Conservation (phyloP, 92 coral and sea anemone genomes). For the Epizoanthus illoricatus region DNA sequence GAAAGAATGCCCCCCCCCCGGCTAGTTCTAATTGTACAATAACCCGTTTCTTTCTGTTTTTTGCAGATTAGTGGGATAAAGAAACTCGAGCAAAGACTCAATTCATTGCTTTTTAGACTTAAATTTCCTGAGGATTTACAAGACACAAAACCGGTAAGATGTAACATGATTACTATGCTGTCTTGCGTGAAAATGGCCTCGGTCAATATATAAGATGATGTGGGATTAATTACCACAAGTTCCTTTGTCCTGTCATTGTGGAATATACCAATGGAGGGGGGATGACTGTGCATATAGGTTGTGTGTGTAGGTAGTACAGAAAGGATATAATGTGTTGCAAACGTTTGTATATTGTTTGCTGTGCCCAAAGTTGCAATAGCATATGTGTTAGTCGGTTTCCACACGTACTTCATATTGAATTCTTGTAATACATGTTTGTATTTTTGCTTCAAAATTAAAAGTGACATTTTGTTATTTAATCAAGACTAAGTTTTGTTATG, state of each 20-base stretch:
- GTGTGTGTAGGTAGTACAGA: background rate
- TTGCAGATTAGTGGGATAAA: slow-evolving; percentile 86
- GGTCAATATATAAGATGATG: too few species aligned
- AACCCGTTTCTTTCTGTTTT: background rate
- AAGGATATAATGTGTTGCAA: background rate
- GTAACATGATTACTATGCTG: background rate
- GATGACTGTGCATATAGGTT: too few species aligned
- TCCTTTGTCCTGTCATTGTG: too few species aligned
- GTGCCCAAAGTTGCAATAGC: too few species aligned
- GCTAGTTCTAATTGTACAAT: background rate
- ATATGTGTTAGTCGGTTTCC: too few species aligned
- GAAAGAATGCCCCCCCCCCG: too few species aligned
- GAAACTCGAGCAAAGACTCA: slow-evolving; percentile 85
- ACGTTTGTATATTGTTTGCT: background rate
- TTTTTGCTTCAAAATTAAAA: background rate
- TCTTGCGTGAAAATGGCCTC: too few species aligned
- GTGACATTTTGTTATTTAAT: background rate
- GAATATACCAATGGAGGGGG: too few species aligned
- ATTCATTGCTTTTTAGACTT: slow-evolving; percentile 77
- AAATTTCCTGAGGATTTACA: slow-evolving; percentile 94
- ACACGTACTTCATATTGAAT: too few species aligned
- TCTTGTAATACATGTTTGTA: too few species aligned
- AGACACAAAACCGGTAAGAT: slow-evolving; percentile 93
- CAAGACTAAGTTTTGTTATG: too few species aligned
- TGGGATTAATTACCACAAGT: too few species aligned